phyloP scores from a whole-genome alignment of 2,888 invertebrate genomes.

The Teleogryllus oceanicus region DNA sequence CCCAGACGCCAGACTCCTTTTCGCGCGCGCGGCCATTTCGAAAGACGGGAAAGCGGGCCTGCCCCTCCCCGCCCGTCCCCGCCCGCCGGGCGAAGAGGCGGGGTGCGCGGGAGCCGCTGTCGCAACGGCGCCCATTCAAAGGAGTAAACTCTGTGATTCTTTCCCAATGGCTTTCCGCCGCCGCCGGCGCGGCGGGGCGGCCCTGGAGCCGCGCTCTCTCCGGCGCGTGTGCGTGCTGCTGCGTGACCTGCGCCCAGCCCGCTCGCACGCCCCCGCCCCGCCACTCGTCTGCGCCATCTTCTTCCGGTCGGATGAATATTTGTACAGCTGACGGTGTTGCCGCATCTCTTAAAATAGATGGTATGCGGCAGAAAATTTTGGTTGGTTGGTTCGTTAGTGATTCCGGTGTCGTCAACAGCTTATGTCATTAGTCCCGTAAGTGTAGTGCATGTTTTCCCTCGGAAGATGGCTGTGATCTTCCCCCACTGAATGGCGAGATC shows the following conservation, averaged over 20 bases:
- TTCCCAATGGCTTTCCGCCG: background rate
- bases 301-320: no score
- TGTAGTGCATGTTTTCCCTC: no score
- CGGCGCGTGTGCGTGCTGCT: background rate
- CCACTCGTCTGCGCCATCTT: no score
- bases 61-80: background rate
- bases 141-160: slow-evolving; percentile 18
- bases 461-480: no score
- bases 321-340: no score
- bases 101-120: background rate
- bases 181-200: no score
- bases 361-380: no score
- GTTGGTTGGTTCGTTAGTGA: no score
- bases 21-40: background rate
- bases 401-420: no score
- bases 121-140: background rate
- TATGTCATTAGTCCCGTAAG: no score
- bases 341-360: no score
- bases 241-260: background rate
- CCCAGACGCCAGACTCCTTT: background rate
- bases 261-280: background rate
- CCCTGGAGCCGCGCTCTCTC: background rate
- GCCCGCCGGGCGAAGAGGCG: background rate
- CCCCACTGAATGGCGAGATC: no score
- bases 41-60: background rate